Evolutionary conservation across 2,888 invertebrate species (phyloP), one percentile per base, ranked within the genome.

Genomic region (Abrostola triplasia): DNA sequence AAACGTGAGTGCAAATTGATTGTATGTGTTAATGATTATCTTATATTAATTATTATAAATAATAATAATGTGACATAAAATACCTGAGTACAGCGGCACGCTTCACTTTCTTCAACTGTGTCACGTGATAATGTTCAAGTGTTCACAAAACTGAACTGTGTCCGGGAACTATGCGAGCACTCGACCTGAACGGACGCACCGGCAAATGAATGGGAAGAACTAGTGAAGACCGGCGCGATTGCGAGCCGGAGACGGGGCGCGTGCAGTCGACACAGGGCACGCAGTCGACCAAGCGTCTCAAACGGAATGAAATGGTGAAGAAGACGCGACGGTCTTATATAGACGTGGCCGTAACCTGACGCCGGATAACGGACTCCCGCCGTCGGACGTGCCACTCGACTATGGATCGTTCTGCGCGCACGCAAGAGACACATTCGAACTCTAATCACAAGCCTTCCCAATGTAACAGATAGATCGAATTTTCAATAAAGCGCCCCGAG

Each of bases 301-400:
- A 92, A 93, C 94, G 90, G 91, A 94, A 94, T 94, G 94, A 94
- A 94, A 94, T 93, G 89, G 90, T 94, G 89, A 93, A 93, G 94
- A 94, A 93, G 93, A 92, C 90, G 91, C 92, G 90, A 83, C 92
- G 90, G 92, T 90, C 94, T 94, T 94, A 90, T 94, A 94, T 94
- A 94, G 94, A 94, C 94, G 90, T 91, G 89, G 90, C 90, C 91
- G 92, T 93, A 94, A 94, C 94, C 94, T 94, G 94, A 93, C 94
- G 93, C 92, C 92, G 92, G 90, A 94, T 94, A 94, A 94, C 94
- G 94, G 94, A 85, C 90, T 90, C 86, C 84, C 79, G 81, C 84
- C 84, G 84, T 82, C 87, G 78, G 80, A 71, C 58, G 73, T 77
- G 84, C 81, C 86, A 83, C 78, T 71, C 89, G 79, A 92, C 79